These are phyloP conservation scores for Oenanthe melanoleuca DNA, from an alignment of 2,113 vertebrate species.

Conservation along the genomic window DNA sequence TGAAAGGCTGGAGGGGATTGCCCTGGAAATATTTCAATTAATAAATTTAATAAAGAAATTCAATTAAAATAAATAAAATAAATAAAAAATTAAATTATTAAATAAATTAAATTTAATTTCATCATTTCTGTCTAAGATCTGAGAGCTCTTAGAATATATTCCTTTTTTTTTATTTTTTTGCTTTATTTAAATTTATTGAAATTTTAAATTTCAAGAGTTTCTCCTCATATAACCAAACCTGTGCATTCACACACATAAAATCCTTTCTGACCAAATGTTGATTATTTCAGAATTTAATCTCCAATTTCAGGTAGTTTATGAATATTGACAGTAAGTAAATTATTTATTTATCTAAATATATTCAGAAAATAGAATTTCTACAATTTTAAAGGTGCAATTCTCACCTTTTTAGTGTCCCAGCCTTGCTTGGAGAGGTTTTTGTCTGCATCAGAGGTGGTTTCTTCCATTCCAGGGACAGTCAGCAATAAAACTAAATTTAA, in stretches of 20 bases:
- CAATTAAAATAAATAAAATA: too few relatives aligned
- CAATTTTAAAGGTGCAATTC: neutral
- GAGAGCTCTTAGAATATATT: neutral
- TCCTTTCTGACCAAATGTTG: neutral
- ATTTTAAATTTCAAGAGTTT: neutral
- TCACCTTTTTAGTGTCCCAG: conserved; percentile 93
- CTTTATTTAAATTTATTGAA: neutral
- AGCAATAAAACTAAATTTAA: conserved; percentile 88
- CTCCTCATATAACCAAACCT: neutral
- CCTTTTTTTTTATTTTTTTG: neutral
- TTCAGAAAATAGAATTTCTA: neutral
- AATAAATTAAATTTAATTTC: neutral
- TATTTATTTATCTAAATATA: neutral
- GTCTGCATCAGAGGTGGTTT: conserved; percentile 80
- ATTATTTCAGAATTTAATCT: neutral
- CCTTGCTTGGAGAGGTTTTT: conserved; percentile 83
- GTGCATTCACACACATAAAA: neutral
- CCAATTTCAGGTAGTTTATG: neutral
- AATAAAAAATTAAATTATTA: too few relatives aligned
- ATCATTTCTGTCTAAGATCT: neutral
- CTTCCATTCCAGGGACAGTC: conserved; percentile 92
- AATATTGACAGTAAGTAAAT: neutral
- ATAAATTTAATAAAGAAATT: neutral
- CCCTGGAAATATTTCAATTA: neutral
- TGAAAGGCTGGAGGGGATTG: neutral